Evolutionary conservation across 2,797 vertebrate species (phyloP), one percentile per base, ranked within the genome.

Genomic region (Hephaestus fuliginosus): DNA sequence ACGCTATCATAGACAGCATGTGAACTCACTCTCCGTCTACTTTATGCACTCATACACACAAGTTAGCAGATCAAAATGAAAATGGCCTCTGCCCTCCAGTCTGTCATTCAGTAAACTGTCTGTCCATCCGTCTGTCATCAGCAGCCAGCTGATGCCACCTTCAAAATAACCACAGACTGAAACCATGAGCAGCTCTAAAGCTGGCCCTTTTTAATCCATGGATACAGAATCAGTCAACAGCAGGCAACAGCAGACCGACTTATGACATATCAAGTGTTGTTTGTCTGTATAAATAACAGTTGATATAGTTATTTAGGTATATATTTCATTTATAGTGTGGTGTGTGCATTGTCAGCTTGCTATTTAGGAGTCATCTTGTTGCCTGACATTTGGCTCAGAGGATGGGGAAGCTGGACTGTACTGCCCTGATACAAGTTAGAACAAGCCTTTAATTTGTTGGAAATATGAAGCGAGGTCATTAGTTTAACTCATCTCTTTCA

Each of bases 191-290:
- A 1, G 18, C 18, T 84, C 83, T 91, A 88, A 78, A 87, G 36
- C 30, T 28, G 64, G 41, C 39, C 25, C 36, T 11, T 72, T 85
- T 17, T 87, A 89, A 88, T 86, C 81, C 82, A 18, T 4, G 36
- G 46, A 25, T 72, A 43, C 41, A 22, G 13, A 61, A 64, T 76
- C 78, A 68, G 6, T 86, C 77, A 77, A 58, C 80, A 75, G 72
- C 58, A 48, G 56, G 60, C 22, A 12, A 5, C 80, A 80, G n/a
- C 33, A 76, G 48, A 70, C 14, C 2, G 11, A 58, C 9, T 4
- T 15, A 13, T 3, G 53, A 57, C 0, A 0, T 44, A 33, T 58
- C 67, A 33, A 9, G 58, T 73, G 67, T 62, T 78, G 56, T 64
- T 74, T 71, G 2, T 56, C 49, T 20, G 12, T 1, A 15, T 53